Conservation (phyloP, 2,113 vertebrate species). For the Rhinopomastus cyanomelas region DNA sequence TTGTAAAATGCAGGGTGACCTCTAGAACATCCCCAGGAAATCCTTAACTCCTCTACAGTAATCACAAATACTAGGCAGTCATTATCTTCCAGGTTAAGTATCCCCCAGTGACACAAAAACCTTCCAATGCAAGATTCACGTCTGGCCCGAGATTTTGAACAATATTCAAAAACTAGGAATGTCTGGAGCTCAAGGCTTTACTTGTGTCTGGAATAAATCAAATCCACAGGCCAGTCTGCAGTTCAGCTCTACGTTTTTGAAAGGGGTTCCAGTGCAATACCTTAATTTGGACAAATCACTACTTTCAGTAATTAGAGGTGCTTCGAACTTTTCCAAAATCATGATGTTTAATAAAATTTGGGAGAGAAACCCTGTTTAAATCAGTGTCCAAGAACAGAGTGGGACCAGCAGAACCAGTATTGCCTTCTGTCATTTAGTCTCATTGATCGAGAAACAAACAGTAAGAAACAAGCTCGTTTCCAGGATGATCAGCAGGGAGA, state of each 20-base stretch:
- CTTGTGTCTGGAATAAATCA: slow-evolving; percentile 37
- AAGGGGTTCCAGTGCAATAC: not conserved
- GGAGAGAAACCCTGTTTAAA: not conserved
- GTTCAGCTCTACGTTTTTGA: not conserved
- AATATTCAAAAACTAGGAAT: slow-evolving; percentile 2
- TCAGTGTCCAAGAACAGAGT: not conserved
- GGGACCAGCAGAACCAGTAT: not conserved
- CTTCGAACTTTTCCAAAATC: not conserved
- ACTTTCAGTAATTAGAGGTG: not conserved
- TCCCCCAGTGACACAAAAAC: not conserved
- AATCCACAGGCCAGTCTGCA: not conserved
- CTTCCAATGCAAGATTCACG: not conserved
- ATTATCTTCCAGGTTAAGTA: slow-evolving; percentile 8
- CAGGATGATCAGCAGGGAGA: not conserved
- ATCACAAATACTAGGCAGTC: not conserved
- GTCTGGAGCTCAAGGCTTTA: not conserved
- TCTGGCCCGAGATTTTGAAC: slow-evolving; percentile 15
- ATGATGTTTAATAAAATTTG: not conserved
- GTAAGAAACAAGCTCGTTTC: not conserved
- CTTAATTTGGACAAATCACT: not conserved
- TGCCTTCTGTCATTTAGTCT: not conserved
- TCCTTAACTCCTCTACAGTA: not conserved
- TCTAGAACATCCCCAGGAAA: not conserved
- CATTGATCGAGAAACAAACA: not conserved
- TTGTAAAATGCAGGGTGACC: not conserved